Conservation (phyloP, 2,888 invertebrate species). For the Theretra japonica region DNA sequence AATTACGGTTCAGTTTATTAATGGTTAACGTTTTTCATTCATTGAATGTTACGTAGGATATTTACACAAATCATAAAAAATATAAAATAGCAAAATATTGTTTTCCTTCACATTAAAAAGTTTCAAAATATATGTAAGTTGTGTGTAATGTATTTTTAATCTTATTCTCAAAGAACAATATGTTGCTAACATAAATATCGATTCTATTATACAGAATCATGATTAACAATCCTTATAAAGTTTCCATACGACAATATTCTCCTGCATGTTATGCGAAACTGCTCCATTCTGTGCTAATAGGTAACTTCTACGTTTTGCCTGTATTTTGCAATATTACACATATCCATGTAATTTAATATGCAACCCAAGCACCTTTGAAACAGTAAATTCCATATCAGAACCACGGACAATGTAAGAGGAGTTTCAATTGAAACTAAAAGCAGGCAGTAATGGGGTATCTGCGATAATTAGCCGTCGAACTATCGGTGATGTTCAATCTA, state of each 20-base stretch:
- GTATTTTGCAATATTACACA: not conserved
- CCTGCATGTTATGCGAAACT: not conserved
- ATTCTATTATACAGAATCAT: not conserved
- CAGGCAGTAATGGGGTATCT: slow-evolving; percentile 53
- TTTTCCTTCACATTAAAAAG: no score
- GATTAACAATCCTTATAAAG: not conserved
- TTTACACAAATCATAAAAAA: no score
- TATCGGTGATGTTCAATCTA: slow-evolving; percentile 65
- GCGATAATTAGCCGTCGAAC: slow-evolving; percentile 63
- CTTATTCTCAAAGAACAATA: not conserved
- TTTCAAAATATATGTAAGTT: no score
- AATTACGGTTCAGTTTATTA: no score
- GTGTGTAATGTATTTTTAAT: no score
- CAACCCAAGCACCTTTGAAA: slow-evolving; percentile 34
- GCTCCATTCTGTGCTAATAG: not conserved
- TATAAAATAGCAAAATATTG: no score
- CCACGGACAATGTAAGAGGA: slow-evolving; percentile 43
- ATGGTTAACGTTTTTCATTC: not conserved
- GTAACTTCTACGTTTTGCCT: not conserved
- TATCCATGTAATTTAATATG: not conserved
- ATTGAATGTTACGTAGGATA: no score
- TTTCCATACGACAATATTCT: not conserved
- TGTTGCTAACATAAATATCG: no score
- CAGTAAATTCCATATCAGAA: slow-evolving; percentile 35
- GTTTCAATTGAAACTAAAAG: slow-evolving; percentile 54